Evolutionary conservation across 2,888 invertebrate species (phyloP), one percentile per base, ranked within the genome.

Genomic region (Drosophila greeni): DNA sequence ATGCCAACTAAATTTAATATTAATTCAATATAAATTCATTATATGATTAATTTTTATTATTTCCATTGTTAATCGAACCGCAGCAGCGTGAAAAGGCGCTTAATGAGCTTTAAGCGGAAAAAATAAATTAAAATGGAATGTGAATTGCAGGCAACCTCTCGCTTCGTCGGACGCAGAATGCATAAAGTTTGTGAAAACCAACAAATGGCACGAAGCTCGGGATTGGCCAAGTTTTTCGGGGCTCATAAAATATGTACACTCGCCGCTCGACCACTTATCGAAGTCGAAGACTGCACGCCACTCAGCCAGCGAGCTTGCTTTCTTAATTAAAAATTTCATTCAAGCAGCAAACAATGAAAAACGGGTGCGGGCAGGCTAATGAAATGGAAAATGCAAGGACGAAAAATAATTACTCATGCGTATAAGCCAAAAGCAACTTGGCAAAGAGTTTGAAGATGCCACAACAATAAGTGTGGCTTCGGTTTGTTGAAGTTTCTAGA

Each of bases 261-360:
- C 57, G 23, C 36, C 29, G 43, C 42, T 53, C 33, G 64, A 29
- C 36, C 53, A 81, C 55, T 82, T 70, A 76, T 79, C 77, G 72
- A 76, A 59, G 43, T 59, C 58, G 31, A n/a, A 74, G 66, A 69
- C 77, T 56, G 74, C 59, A 60, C 52, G 62, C 59, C 57, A 51
- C 61, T 68, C 64, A 65, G 73, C 57, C 49, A 67, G 23, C 23
- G 24, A 42, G 80, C 59, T 80, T 74, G 70, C 72, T 75, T 74
- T 75, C 74, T 77, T 79, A 80, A 79, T 79, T 80, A 80, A 80
- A 80, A 82, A 66, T 72, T 77, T 67, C 65, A 53, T 70, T 73
- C 26, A 26, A 37, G 59, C 66, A 48, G 75, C 80, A 76, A 80
- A 82, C 80, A 80, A 75, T 75, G 72, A 60, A 16, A 66, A 72